Evolutionary conservation across 2,797 vertebrate genomes (phyloP).

Genomic region (Lacerta bilineata): DNA sequence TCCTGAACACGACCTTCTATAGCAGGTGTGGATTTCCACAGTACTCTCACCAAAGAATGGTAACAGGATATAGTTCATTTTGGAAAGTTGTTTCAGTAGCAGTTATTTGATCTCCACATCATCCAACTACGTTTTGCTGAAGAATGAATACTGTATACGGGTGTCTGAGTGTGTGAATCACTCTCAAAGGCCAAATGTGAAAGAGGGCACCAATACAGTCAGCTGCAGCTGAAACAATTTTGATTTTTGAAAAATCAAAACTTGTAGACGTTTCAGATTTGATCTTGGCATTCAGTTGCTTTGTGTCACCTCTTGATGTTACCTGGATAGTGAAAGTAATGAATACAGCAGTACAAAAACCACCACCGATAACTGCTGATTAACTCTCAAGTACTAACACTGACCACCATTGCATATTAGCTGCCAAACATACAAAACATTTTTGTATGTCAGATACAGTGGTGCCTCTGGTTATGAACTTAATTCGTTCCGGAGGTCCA

Average conservation of each 20-base stretch:
- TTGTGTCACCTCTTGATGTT: background rate
- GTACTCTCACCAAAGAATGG: background rate
- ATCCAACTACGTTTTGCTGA: background rate
- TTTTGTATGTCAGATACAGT: too few relatives aligned
- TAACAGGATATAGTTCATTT: background rate
- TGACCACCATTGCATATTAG: background rate
- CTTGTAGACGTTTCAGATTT: background rate
- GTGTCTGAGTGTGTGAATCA: background rate
- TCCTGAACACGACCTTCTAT: background rate
- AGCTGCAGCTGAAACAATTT: background rate
- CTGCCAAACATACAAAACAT: background rate
- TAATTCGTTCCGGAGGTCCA: too few relatives aligned
- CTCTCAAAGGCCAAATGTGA: background rate
- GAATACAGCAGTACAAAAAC: background rate
- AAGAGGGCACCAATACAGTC: background rate
- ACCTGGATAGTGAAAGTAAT: background rate
- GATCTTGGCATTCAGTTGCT: background rate
- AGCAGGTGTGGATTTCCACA: slow-evolving; percentile 30
- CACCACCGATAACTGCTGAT: background rate
- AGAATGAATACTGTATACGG: background rate
- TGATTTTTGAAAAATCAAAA: background rate
- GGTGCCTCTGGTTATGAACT: too few relatives aligned
- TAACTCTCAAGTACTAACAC: background rate
- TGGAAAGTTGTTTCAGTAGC: background rate
- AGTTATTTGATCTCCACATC: background rate